phyloP scores from a whole-genome alignment of 2,888 invertebrate species.

The Neuroscelio doddi region DNA sequence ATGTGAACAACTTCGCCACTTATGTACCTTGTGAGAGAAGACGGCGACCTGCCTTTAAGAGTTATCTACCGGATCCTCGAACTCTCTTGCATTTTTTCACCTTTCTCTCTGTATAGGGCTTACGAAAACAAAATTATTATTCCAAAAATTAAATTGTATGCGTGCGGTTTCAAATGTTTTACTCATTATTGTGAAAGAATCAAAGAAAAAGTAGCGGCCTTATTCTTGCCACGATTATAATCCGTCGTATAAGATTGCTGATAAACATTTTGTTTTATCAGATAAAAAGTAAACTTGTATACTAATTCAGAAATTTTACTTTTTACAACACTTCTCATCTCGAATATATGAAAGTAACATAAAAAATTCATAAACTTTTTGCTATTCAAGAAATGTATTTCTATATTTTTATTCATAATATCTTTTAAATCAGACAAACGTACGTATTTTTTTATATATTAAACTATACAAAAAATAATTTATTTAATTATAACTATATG shows the following conservation, averaged over 20 bases:
- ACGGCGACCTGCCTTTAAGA: conserved; percentile 57
- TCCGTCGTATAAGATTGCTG: background rate
- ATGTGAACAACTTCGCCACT: conserved; percentile 66
- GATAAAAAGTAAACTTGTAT: background rate
- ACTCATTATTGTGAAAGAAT: conserved; percentile 40
- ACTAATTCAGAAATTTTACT: background rate
- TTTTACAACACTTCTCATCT: no score
- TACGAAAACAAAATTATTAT: conserved; percentile 34
- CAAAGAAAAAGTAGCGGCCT: conserved; percentile 27
- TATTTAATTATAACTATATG: no score
- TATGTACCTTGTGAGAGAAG: conserved; percentile 55
- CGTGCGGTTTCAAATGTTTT: conserved; percentile 26
- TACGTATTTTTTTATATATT: no score
- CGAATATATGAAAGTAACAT: no score
- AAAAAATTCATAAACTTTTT: no score
- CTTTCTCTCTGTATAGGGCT: background rate
- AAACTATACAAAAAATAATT: no score
- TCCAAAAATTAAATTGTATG: conserved; percentile 33
- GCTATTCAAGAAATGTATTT: no score
- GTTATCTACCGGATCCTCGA: conserved; percentile 41
- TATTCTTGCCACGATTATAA: conserved; percentile 13
- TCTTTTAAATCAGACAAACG: no score
- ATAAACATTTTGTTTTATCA: background rate
- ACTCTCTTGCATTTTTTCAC: conserved; percentile 39
- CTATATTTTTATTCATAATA: no score